These are phyloP conservation scores for Nannobrachium achirus DNA, from an alignment of 2,113 vertebrate genomes.

Conservation along the genomic window DNA sequence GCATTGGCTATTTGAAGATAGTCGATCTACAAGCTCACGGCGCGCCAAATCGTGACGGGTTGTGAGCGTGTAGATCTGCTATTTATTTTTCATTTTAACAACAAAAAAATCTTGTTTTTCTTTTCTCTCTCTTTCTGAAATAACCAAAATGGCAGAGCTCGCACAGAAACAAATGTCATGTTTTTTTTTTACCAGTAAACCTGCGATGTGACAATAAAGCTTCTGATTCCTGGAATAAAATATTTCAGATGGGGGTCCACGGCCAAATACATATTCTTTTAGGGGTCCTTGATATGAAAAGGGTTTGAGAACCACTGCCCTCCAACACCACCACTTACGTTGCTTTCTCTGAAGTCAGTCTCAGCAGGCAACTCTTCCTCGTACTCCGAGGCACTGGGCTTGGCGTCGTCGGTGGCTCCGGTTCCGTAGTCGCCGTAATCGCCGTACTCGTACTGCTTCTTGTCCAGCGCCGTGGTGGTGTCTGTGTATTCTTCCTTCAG, in stretches of 20 bases:
- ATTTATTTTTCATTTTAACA: too few relatives aligned
- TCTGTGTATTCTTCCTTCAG: conserved; percentile 82
- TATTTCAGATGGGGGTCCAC: neutral
- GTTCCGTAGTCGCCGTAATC: conserved; percentile 88
- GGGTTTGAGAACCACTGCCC: neutral
- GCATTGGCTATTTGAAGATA: too few relatives aligned
- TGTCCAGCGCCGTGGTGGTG: conserved; percentile 66
- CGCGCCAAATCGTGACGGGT: too few relatives aligned
- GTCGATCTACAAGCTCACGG: too few relatives aligned
- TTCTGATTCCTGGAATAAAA: neutral
- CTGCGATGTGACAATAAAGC: neutral
- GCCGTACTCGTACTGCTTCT: conserved; percentile 82
- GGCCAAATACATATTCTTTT: too few relatives aligned
- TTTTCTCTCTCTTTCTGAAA: too few relatives aligned
- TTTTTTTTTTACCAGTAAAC: too few relatives aligned
- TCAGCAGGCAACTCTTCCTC: conserved; percentile 92
- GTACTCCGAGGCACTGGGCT: conserved; percentile 78
- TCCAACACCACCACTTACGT: conserved; percentile 81
- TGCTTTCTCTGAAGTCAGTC: conserved; percentile 90
- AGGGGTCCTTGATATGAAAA: too few relatives aligned
- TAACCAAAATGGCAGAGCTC: too few relatives aligned
- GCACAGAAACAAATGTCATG: too few relatives aligned
- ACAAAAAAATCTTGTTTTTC: too few relatives aligned
- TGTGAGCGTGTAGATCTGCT: too few relatives aligned
- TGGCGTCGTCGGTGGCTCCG: conserved; percentile 84